Base-by-base conservation (phyloP, 2,888 invertebrate species). In the Oconnorella tubifera region DNA sequence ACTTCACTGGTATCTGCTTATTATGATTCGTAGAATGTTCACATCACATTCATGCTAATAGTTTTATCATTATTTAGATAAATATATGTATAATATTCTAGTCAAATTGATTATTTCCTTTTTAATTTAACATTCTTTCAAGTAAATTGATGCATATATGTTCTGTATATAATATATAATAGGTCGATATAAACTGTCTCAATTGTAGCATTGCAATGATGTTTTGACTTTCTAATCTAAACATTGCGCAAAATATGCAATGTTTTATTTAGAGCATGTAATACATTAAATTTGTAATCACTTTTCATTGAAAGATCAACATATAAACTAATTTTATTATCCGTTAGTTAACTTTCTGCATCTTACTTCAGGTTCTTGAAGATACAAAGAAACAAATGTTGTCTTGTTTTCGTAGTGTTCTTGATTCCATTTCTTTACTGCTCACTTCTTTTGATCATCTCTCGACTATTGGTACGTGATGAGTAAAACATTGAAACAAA, bases 341-440 rank as follows among this genome's bases (percentile, higher is more conserved):
- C n/a, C n/a, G n/a, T n/a, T n/a, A n/a, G n/a, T n/a, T n/a, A n/a
- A n/a, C n/a, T n/a, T n/a, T n/a, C n/a, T n/a, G n/a, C n/a, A n/a
- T n/a, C n/a, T n/a, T n/a, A n/a, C n/a, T n/a, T n/a, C n/a, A 72
- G 69, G 57, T 72, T 1, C 50, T 72, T 50, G 69, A 66, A 28
- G 64, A 65, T 48, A 56, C 58, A 28, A 70, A 63, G 55, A 53
- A 57, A 25, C 73, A 75, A 32, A 62, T 73, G 29, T 59, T 76
- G 19, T 63, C 62, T 4, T 62, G 71, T 33, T 75, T 74, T 57
- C 64, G 69, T 40, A 65, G 67, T 19, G 73, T 76, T 0, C 64
- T 78, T 31, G 77, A 79, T 32, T 70, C 78, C 19, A 31, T 78
- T 14, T 68, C 68, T 28, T 66, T 68, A 19, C 64, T 79, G 25